Evolutionary conservation across 2,888 invertebrate genomes (phyloP).

Genomic region (Nymphalis polychloros): DNA sequence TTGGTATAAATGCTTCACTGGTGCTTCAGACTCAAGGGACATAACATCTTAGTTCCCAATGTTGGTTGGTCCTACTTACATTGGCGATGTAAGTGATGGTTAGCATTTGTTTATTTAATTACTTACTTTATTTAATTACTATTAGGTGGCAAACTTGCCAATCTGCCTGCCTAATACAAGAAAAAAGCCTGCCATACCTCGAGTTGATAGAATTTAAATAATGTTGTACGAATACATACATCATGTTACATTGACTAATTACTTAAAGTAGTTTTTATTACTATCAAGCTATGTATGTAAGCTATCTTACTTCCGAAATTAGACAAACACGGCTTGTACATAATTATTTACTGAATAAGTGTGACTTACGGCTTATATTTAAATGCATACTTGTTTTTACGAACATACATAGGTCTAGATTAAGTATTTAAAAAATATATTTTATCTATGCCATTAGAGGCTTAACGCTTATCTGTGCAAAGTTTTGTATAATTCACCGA

Average conservation of each 20-base stretch:
- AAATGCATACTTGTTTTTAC: neutral
- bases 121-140: no score
- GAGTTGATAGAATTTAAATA: no score
- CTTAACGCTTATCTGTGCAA: constrained; percentile 7
- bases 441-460: neutral
- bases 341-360: neutral
- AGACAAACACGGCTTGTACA: neutral
- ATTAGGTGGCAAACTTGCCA: no score
- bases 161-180: no score
- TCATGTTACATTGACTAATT: neutral
- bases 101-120: no score
- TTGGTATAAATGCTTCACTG: no score
- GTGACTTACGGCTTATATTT: neutral
- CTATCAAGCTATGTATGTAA: neutral
- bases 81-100: no score
- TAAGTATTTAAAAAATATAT: constrained; percentile 7
- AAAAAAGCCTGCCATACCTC: no score
- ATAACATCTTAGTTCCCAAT: no score
- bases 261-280: neutral
- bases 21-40: no score
- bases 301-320: neutral
- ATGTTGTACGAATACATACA: neutral
- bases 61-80: no score
- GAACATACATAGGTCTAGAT: neutral
- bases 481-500: constrained; percentile 14